Percentiles rank a stretch among this genome's conserved stretches.
Conservation (phyloP, 2,113 vertebrate species). For the Cinclus cinclus region DNA sequence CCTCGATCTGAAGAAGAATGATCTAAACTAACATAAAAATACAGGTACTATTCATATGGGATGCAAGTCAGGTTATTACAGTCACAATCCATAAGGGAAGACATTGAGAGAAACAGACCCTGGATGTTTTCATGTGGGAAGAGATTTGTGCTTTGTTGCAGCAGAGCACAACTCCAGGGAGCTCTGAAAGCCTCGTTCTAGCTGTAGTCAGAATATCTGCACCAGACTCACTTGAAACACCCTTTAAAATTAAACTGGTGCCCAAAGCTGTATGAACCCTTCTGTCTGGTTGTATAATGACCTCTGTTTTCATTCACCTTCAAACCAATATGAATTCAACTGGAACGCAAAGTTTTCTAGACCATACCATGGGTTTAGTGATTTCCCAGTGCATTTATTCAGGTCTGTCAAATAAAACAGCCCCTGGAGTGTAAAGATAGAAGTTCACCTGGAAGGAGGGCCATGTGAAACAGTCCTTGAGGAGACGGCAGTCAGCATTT, state of each 20-base stretch:
- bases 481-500: background rate
- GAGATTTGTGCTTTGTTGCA: background rate
- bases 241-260: background rate
- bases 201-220: background rate
- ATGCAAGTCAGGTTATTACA: background rate
- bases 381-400: background rate
- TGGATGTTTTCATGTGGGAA: background rate
- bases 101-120: background rate
- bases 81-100: background rate
- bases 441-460: background rate
- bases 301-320: background rate
- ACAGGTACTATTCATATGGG: accelerated
- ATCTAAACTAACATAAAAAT: background rate
- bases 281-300: background rate
- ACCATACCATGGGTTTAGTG: background rate
- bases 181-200: background rate
- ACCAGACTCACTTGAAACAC: accelerated
- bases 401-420: background rate
- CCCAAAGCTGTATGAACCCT: background rate
- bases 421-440: background rate
- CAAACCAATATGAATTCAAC: background rate
- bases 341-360: background rate
- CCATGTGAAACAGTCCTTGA: background rate
- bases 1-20: background rate
- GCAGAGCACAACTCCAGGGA: accelerated